Evolutionary conservation across 2,113 vertebrate species (phyloP).

Genomic region (Columba livia): DNA sequence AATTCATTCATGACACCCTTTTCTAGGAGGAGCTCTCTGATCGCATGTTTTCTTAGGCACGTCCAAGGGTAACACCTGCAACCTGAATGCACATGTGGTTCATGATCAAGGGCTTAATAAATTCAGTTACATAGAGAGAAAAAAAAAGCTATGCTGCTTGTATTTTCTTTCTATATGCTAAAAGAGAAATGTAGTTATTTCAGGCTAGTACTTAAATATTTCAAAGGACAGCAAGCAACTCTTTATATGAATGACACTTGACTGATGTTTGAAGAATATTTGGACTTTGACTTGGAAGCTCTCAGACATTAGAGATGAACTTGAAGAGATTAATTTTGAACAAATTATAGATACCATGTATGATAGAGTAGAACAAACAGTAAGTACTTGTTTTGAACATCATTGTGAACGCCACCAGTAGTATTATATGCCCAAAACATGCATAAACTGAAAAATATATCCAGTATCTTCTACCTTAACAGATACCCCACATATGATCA

Average conservation of each 20-base stretch:
- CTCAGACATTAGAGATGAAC: neutral
- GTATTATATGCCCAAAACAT: neutral
- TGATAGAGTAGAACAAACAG: neutral
- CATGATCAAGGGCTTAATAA: neutral
- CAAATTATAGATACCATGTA: neutral
- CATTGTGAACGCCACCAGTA: neutral
- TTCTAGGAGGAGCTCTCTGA: neutral
- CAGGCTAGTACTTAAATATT: neutral
- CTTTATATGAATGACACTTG: constrained; percentile 11
- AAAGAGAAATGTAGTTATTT: neutral
- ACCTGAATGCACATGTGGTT: neutral
- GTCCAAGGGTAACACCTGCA: neutral
- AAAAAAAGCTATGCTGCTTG: neutral
- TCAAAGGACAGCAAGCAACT: neutral
- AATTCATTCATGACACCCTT: neutral
- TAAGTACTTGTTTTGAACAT: neutral
- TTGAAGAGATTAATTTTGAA: neutral
- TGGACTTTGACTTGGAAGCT: constrained; percentile 34
- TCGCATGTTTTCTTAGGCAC: neutral
- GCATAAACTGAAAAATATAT: neutral
- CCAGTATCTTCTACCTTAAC: neutral
- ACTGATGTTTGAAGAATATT: constrained; percentile 22
- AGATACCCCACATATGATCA: neutral
- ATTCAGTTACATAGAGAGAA: neutral
- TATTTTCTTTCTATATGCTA: neutral